Base-by-base conservation (phyloP, 2,888 invertebrate genomes). In the Leucoptera coffeella region DNA sequence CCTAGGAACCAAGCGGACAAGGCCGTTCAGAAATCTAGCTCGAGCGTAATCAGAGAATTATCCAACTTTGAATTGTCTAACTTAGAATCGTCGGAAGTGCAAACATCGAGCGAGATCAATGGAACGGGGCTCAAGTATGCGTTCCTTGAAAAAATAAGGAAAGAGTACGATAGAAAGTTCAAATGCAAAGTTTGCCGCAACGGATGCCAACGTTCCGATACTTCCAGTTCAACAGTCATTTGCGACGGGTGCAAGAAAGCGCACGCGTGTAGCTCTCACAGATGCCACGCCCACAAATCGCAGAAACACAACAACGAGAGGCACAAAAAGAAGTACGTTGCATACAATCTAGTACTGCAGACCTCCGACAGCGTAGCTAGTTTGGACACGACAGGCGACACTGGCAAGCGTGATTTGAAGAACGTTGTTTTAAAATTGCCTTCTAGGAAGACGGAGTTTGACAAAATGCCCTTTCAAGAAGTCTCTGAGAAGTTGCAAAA, bases 331-430 rank as follows among this genome's bases (percentile, higher is more conserved):
- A 61, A 57, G 36, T 50, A 60, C 23, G 45, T 69, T 1, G 69
- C 69, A 6, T 69, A 69, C 37, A 69, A 69, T 35, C 40, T 69
- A 22, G 61, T 69, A n/a, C 42, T 69, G 26, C 64, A 69, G 35
- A 57, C 64, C 6, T 64, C 67, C 1, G 69, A 69, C 19, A 64
- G 64, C 31, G 33, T 64, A 34, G 31, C 55, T 2, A 57, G 59
- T 28, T 64, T 65, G 27, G 60, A 60, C 14, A 38, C 45, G 0
- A 39, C 38, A 17, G 38, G 41, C 11, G 43, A 43, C 13, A 26
- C 11, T 14, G 39, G 35, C 20, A 32, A 35, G 11, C 46, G 45
- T 4, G 47, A 46, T 3, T 37, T 72, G 25, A 43, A 56, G 29
- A 64, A 61, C 38, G 48, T 72, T 11, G 40, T 65, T 11, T 51